A percentile compares a stretch with the other conserved stretches of the same genome.
These are phyloP conservation scores for Crotophaga sulcirostris DNA, from an alignment of 2,113 vertebrate species.

Conservation along the genomic window DNA sequence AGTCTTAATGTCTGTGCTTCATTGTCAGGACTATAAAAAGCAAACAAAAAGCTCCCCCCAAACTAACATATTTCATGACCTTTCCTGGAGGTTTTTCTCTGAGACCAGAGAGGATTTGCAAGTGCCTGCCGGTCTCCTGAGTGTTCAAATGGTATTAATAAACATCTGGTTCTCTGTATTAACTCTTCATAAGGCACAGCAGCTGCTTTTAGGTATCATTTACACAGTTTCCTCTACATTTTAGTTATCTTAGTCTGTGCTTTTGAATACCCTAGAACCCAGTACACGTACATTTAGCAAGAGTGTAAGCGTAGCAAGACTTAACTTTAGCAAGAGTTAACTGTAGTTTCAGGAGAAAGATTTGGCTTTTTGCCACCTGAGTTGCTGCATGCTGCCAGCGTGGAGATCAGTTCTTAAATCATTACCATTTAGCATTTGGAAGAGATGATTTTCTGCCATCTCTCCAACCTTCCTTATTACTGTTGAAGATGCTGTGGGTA, in stretches of 20 bases:
- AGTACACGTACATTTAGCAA: neutral
- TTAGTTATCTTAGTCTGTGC: neutral
- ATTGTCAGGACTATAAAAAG: conserved; percentile 59
- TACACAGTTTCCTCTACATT: neutral
- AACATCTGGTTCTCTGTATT: neutral
- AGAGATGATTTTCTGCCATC: neutral
- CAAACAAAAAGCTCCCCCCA: neutral
- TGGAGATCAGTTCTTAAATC: neutral
- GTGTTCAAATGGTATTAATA: neutral
- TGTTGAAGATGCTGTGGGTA: neutral
- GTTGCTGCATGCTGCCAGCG: neutral
- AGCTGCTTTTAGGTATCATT: neutral
- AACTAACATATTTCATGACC: neutral
- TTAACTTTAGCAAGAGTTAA: neutral
- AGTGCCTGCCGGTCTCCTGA: neutral
- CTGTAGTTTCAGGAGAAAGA: neutral
- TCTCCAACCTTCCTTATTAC: neutral
- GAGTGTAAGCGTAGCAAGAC: neutral
- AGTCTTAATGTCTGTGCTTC: conserved; percentile 38
- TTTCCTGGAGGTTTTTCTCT: conserved; percentile 11
- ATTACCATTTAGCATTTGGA: neutral
- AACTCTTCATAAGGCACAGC: neutral
- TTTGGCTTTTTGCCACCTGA: conserved; percentile 7
- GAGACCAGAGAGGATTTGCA: neutral
- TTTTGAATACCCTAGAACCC: neutral